Percentiles rank a stretch among this genome's conserved stretches.
phyloP scores from a whole-genome alignment of 2,888 invertebrate species.

The Caenorhabditis becei region DNA sequence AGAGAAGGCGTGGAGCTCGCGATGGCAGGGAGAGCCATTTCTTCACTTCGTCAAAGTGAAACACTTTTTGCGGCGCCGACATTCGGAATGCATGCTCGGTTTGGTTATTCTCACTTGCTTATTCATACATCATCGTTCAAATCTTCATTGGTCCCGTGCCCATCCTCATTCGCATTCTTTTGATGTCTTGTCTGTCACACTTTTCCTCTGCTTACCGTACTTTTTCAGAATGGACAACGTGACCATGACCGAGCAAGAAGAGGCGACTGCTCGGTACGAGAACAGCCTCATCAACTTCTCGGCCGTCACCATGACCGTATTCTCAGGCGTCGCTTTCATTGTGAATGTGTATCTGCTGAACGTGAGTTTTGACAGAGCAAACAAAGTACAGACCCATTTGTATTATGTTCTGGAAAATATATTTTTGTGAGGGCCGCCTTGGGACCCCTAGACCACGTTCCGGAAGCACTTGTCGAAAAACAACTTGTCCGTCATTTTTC shows the following conservation, averaged over 20 bases:
- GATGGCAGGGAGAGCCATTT: conserved; percentile 1
- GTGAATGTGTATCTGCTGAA: conserved; percentile 76
- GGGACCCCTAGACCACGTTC: not conserved
- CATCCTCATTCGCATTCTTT: conserved; percentile 11
- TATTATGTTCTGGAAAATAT: not conserved
- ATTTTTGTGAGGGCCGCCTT: not conserved
- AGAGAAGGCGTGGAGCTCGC: conserved; percentile 8
- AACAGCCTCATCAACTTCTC: conserved; percentile 53
- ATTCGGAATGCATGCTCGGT: conserved; percentile 51
- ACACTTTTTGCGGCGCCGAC: conserved; percentile 24
- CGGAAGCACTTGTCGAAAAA: conserved; percentile 7
- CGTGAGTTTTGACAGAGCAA: conserved; percentile 59
- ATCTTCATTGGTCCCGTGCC: conserved; percentile 43
- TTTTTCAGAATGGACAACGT: conserved; percentile 39
- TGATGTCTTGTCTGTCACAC: not conserved
- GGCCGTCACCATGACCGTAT: conserved; percentile 69
- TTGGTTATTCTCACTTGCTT: conserved; percentile 30
- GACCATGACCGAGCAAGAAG: conserved; percentile 25
- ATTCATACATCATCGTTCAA: conserved; percentile 57
- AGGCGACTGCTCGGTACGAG: conserved; percentile 2
- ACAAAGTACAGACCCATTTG: not conserved
- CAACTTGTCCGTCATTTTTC: not conserved
- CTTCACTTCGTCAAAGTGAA: conserved; percentile 26
- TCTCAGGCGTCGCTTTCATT: conserved; percentile 73
- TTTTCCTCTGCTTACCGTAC: not conserved